These are phyloP conservation scores for Actenoides hombroni DNA, from an alignment of 2,113 vertebrate genomes.

Conservation along the genomic window DNA sequence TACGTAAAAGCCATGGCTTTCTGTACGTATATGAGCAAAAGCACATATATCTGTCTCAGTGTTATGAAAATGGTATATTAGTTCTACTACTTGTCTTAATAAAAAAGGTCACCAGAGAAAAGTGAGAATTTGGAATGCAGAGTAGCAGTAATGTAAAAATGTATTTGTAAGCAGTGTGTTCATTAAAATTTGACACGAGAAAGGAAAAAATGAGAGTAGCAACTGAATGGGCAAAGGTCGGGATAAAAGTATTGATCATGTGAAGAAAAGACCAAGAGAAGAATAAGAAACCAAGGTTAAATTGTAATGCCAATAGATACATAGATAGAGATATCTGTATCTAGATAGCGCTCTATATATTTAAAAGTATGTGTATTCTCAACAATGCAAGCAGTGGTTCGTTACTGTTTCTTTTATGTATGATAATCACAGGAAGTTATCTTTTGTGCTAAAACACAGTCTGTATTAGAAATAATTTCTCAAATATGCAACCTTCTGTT, in stretches of 20 bases:
- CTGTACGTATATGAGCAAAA: neutral
- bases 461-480: slow-evolving; percentile 52
- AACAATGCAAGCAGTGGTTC: neutral
- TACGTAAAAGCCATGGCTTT: neutral
- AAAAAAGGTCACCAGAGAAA: neutral
- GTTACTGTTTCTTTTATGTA: neutral
- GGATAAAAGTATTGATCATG: neutral
- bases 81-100: neutral
- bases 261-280: neutral
- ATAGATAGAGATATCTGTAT: neutral
- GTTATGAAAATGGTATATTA: neutral
- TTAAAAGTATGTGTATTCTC: neutral
- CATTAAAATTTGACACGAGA: neutral
- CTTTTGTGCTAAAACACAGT: slow-evolving; percentile 15
- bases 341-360: neutral
- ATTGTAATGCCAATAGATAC: neutral
- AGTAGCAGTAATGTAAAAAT: neutral
- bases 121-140: neutral
- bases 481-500: slow-evolving; percentile 52
- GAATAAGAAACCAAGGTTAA: neutral
- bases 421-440: neutral
- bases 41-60: neutral
- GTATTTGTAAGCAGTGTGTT: neutral
- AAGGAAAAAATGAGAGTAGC: neutral
- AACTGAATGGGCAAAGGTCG: neutral